A percentile compares a stretch with the other conserved stretches of the same genome.
phyloP scores from a whole-genome alignment of 2,888 invertebrate genomes.

The Drosophila aldrichi region DNA sequence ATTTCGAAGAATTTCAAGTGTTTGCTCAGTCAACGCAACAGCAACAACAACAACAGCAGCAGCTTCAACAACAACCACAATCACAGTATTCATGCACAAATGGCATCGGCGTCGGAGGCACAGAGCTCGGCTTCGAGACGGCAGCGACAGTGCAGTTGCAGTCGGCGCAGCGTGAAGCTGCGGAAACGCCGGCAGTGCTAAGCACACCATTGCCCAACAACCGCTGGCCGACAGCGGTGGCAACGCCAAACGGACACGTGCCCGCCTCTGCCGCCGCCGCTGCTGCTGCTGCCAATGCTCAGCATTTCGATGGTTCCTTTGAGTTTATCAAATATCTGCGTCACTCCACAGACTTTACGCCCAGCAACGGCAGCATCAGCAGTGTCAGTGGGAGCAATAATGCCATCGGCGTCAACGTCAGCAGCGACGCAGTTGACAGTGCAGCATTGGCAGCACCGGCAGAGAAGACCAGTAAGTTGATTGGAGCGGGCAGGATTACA shows the following conservation, averaged over 20 bases:
- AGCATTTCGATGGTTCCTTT: conserved; percentile 84
- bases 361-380: conserved; percentile 43
- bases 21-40: conserved; percentile 69
- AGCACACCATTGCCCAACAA: conserved; percentile 59
- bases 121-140: conserved; percentile 57
- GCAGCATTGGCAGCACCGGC: conserved; percentile 23
- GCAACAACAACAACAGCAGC: conserved; percentile 50
- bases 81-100: conserved; percentile 76
- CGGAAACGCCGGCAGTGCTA: conserved; percentile 37
- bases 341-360: conserved; percentile 83
- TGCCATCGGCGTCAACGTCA: conserved; percentile 11
- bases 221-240: conserved; percentile 77
- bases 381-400: conserved; percentile 7
- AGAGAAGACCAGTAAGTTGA: conserved; percentile 48
- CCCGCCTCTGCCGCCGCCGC: conserved; percentile 36
- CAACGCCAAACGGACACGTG: conserved; percentile 68
- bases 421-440: conserved; percentile 30
- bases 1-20: conserved; percentile 84
- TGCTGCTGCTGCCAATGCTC: conserved; percentile 48
- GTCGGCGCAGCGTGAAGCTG: conserved; percentile 37
- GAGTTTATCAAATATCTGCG: conserved; percentile 85
- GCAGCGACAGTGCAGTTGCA: conserved; percentile 32
- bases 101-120: conserved; percentile 43
- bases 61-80: conserved; percentile 50
- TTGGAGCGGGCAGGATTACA: conserved; percentile 39